Percentiles rank a stretch among this genome's conserved stretches.
phyloP scores from a whole-genome alignment of 2,113 vertebrate genomes.

The Pterophyllum scalare region DNA sequence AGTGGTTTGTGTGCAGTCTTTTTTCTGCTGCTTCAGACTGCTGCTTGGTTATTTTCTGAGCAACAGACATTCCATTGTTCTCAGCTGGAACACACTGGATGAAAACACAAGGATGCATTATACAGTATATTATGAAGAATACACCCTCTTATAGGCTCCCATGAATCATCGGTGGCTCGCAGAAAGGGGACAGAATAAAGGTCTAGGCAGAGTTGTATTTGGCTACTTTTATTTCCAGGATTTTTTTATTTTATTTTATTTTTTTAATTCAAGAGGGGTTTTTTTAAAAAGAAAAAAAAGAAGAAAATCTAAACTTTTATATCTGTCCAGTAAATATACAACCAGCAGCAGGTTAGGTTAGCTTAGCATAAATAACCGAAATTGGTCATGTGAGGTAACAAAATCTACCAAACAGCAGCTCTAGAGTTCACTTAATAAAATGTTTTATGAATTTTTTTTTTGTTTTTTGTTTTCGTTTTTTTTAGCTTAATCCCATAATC shows the following conservation, averaged over 20 bases:
- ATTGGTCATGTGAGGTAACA: background rate
- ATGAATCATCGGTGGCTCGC: conserved; percentile 50
- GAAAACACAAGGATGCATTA: conserved; percentile 28
- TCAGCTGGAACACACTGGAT: conserved; percentile 24
- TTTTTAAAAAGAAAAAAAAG: background rate
- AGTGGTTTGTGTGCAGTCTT: conserved; percentile 19
- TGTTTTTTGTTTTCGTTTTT: no score
- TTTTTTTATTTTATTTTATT: background rate
- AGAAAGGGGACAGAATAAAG: conserved; percentile 11
- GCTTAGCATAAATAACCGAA: background rate
- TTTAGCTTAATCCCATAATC: background rate
- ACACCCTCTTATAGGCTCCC: conserved; percentile 25
- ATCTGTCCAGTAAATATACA: background rate
- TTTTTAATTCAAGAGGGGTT: background rate
- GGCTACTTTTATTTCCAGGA: background rate
- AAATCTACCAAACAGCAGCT: background rate
- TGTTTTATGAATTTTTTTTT: no score
- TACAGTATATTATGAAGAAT: conserved; percentile 32
- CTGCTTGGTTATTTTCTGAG: conserved; percentile 38
- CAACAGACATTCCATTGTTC: conserved; percentile 47
- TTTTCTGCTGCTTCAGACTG: conserved; percentile 40
- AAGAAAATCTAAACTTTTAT: background rate
- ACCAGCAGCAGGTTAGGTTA: background rate
- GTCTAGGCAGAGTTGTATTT: conserved; percentile 11
- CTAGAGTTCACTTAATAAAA: no score